These are phyloP conservation scores for Podiceps cristatus DNA, from an alignment of 2,113 vertebrate species.

Conservation along the genomic window DNA sequence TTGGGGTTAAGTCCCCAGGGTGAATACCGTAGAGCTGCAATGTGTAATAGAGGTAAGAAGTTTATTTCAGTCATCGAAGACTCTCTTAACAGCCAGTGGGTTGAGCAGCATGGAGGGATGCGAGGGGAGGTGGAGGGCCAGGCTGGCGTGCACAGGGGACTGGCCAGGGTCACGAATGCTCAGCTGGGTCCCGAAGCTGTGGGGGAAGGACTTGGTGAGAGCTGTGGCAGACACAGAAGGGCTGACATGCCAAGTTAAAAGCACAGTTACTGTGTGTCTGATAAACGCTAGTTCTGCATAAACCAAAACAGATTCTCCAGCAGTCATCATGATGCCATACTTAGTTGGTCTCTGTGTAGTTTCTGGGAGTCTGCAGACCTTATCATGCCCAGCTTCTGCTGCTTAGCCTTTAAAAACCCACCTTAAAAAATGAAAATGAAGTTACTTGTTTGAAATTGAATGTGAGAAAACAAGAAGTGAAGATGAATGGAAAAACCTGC, in stretches of 20 bases:
- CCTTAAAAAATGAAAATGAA: background rate
- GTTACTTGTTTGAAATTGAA: background rate
- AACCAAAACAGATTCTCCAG: background rate
- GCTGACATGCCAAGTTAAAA: background rate
- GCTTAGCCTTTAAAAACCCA: background rate
- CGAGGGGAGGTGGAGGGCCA: background rate
- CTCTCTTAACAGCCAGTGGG: background rate
- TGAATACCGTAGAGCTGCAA: background rate
- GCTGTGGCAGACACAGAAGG: background rate
- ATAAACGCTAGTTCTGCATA: background rate
- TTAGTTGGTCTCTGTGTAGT: background rate
- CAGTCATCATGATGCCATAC: background rate
- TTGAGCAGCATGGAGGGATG: background rate
- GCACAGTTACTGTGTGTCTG: background rate
- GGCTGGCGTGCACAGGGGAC: fast-evolving
- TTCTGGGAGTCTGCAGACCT: background rate
- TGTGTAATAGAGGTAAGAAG: background rate
- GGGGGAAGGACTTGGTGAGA: background rate
- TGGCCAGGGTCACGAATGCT: fast-evolving
- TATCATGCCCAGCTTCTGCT: background rate
- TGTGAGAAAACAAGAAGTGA: background rate
- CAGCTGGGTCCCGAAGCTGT: background rate
- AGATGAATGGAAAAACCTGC: background rate
- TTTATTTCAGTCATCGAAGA: background rate
- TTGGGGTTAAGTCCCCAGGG: background rate